Percentiles rank a stretch among this genome's conserved stretches.
Evolutionary conservation across 2,888 invertebrate genomes (phyloP).

Genomic region (Epistrophe grossulariae): DNA sequence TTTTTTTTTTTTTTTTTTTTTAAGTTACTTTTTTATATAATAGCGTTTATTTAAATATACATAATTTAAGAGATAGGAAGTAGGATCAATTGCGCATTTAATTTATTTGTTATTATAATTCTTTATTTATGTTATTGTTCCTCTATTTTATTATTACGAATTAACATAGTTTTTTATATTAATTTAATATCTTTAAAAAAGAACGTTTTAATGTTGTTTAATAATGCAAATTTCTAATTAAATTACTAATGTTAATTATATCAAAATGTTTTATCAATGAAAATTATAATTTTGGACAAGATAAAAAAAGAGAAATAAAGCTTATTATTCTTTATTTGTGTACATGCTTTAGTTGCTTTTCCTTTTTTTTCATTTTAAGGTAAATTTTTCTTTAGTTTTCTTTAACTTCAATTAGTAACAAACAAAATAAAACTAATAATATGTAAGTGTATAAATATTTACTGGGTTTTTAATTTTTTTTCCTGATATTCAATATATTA

Average conservation of each 20-base stretch:
- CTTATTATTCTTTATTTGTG: conserved; percentile 27
- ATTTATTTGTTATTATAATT: conserved; percentile 48
- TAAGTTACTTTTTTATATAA: conserved; percentile 23
- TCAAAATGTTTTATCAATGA: conserved; percentile 46
- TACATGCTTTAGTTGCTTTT: conserved; percentile 18
- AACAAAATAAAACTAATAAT: conserved; percentile 41
- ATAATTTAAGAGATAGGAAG: conserved; percentile 56
- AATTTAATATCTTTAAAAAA: conserved; percentile 52
- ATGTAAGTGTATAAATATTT: conserved; percentile 58
- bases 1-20: neutral
- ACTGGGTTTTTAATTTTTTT: conserved; percentile 54
- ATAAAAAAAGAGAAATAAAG: conserved; percentile 31
- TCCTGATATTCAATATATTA: conserved; percentile 68
- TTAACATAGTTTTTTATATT: conserved; percentile 53
- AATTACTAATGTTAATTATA: conserved; percentile 49
- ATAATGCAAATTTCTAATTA: conserved; percentile 66
- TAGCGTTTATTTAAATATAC: conserved; percentile 45
- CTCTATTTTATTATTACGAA: conserved; percentile 66
- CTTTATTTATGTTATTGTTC: conserved; percentile 70
- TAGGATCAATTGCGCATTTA: conserved; percentile 69
- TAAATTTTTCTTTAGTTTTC: neutral
- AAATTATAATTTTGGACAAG: conserved; percentile 60
- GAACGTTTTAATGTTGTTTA: conserved; percentile 58
- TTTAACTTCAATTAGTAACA: conserved; percentile 36
- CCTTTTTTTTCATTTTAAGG: neutral